Percentiles rank a stretch among this genome's conserved stretches.
phyloP scores from a whole-genome alignment of 2,113 vertebrate species.

The Ptychochromis oligacanthus region DNA sequence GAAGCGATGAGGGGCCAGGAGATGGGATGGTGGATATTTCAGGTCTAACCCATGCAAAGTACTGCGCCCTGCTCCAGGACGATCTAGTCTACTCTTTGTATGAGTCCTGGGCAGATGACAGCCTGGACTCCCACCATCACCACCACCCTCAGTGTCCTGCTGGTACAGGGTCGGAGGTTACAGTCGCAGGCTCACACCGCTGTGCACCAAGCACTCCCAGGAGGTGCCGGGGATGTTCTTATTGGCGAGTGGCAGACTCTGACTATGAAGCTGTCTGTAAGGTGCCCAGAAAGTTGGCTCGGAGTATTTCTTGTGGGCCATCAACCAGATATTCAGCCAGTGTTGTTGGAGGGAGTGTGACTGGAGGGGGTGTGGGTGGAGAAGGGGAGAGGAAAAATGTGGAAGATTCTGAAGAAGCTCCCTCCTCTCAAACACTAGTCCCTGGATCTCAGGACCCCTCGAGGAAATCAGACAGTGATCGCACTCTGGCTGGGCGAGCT shows the following conservation, averaged over 20 bases:
- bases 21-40: slow-evolving; percentile 85
- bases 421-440: slow-evolving; percentile 76
- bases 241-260: slow-evolving; percentile 87
- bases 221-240: slow-evolving; percentile 86
- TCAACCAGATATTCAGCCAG: slow-evolving; percentile 86
- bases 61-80: slow-evolving; percentile 89
- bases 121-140: slow-evolving; percentile 76
- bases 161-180: slow-evolving; percentile 69
- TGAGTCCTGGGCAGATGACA: slow-evolving; percentile 90
- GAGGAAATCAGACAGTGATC: slow-evolving; percentile 76
- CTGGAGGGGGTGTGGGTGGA: slow-evolving; percentile 27
- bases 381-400: slow-evolving; percentile 27
- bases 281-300: slow-evolving; percentile 89
- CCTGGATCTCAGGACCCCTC: slow-evolving; percentile 67
- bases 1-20: slow-evolving; percentile 16
- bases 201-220: slow-evolving; percentile 73
- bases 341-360: slow-evolving; percentile 69
- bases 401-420: slow-evolving; percentile 78
- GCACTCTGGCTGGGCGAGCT: slow-evolving; percentile 83
- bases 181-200: slow-evolving; percentile 48
- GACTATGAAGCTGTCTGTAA: slow-evolving; percentile 96
- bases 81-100: slow-evolving; percentile 92
- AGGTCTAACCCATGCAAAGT: slow-evolving; percentile 84
- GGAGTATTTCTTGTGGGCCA: slow-evolving; percentile 85
- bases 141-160: slow-evolving; percentile 76